Evolutionary conservation across 2,797 vertebrate species (phyloP).

Genomic region (Forpus xanthops): DNA sequence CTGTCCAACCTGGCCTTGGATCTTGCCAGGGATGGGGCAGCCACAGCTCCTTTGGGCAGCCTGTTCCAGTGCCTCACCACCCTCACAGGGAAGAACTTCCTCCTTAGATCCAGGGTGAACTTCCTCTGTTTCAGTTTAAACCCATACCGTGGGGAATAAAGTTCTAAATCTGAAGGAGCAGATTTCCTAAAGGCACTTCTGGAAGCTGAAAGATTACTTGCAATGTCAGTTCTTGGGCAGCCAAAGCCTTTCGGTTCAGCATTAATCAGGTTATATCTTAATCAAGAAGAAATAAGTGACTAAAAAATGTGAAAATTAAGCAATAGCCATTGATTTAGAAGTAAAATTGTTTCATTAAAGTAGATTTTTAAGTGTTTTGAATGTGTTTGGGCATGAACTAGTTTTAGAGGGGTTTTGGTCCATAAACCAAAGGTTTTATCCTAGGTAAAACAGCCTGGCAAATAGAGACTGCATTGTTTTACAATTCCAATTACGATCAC

Average conservation of each 20-base stretch:
- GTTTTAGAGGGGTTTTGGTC: not conserved
- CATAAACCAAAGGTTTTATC: not conserved
- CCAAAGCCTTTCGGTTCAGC: not conserved
- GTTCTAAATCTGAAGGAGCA: not conserved
- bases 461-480: not conserved
- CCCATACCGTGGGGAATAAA: not conserved
- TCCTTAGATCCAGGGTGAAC: not conserved
- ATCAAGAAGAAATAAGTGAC: slow-evolving; percentile 32
- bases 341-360: not conserved
- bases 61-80: not conserved
- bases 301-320: slow-evolving; percentile 5
- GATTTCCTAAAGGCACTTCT: not conserved
- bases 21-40: not conserved
- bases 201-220: not conserved
- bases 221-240: not conserved
- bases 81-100: not conserved
- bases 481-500: not conserved
- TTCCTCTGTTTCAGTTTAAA: not conserved
- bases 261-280: slow-evolving; percentile 40
- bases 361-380: not conserved
- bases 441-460: not conserved
- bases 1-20: not conserved
- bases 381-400: not conserved
- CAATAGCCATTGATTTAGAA: not conserved
- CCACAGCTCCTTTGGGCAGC: not conserved